Evolutionary conservation across 1,140 invertebrate species (phyloP).

Genomic region (Micrasema longulum): DNA sequence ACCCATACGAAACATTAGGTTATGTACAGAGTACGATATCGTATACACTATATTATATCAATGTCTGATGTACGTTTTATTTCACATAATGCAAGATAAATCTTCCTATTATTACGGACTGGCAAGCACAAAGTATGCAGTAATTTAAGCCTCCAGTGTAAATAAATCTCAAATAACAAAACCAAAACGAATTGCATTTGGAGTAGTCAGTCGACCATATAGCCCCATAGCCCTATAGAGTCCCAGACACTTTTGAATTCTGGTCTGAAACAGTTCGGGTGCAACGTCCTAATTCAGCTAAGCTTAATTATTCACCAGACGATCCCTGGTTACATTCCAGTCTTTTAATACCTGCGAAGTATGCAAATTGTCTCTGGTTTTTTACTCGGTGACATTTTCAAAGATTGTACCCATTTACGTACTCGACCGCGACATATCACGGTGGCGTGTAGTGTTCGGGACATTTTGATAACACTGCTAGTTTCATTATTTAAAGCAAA

Average conservation of each 20-base stretch:
- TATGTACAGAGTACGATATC: not conserved
- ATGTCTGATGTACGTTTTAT: not conserved
- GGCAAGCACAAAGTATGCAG: not conserved
- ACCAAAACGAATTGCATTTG: constrained; percentile 5
- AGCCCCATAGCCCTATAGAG: no score
- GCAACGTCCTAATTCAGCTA: constrained; percentile 9
- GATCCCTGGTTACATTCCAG: not conserved
- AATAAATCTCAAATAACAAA: not conserved
- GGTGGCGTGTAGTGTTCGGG: no score
- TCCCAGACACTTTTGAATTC: constrained; percentile 5
- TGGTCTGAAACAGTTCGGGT: not conserved
- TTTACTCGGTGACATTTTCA: not conserved
- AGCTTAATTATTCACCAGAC: constrained; percentile 20
- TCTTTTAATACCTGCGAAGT: constrained; percentile 15
- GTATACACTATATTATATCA: not conserved
- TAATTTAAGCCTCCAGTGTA: not conserved
- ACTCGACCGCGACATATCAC: no score
- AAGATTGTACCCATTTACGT: not conserved
- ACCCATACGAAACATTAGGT: not conserved
- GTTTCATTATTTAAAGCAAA: no score
- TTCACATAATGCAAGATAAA: not conserved
- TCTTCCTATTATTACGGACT: no score
- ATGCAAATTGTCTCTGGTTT: constrained; percentile 5
- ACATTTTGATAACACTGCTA: no score
- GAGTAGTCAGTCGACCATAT: not conserved